Evolutionary conservation across 2,797 vertebrate genomes (phyloP), one percentile per base, ranked within the genome.

Genomic region (Thunnus albacares): DNA sequence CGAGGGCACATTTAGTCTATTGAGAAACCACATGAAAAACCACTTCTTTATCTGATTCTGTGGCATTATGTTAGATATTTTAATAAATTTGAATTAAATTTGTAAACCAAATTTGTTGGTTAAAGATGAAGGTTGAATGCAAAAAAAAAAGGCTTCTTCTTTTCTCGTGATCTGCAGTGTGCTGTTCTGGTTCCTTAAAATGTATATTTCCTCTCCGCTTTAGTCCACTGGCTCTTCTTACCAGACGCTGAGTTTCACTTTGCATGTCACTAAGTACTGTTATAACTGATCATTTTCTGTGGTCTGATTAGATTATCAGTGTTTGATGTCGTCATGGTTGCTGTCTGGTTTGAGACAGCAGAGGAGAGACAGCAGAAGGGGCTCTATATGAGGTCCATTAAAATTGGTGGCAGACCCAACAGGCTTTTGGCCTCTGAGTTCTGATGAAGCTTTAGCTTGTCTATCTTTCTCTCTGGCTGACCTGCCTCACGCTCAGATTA

Each of bases 401-500:
- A 75, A 71, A 63, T 28, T n/a, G 17, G 22, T 35, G 13, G 51
- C 58, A 67, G 72, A 55, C 53, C 69, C 67, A 58, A 66, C 63
- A 71, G 56, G 65, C 52, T 75, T 72, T 72, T 52, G 60, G 79
- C 71, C 56, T 49, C 35, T 0, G 55, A 80, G 63, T 71, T 77
- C 63, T 58, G 63, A 59, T 71, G 76, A 89, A 81, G 77, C 87
- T 83, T 82, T 81, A 81, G 60, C 67, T 28, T 1, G 66, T 80
- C 75, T 87, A 22, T 87, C 60, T 79, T 77, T 78, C 79, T 79
- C 47, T 86, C 74, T 76, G 62, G 64, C 75, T 66, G 80, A 79
- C 70, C 81, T 79, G 79, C 75, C 69, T n/a, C 62, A 73, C 30
- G 62, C 68, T 76, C 86, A 75, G 89, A 93, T 94, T 94, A 93